Conservation (phyloP, 2,888 invertebrate species). For the Nudaria mundana region DNA sequence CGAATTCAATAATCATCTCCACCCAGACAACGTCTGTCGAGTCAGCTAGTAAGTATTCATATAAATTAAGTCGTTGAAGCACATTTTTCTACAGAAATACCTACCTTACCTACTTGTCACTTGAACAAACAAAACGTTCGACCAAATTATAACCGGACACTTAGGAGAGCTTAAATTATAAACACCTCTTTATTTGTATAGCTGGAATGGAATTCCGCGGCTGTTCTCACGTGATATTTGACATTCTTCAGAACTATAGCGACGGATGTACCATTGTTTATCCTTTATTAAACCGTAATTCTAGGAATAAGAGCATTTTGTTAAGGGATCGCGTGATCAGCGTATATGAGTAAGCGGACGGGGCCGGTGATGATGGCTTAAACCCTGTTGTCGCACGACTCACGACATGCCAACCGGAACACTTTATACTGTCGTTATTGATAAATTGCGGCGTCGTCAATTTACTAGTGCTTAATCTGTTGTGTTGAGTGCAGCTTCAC, state of each 20-base stretch:
- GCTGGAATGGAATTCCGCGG: not conserved
- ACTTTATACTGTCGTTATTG: slow-evolving; percentile 76
- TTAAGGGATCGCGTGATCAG: slow-evolving; percentile 28
- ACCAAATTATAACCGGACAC: not conserved
- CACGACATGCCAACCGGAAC: slow-evolving; percentile 60
- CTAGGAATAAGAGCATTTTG: slow-evolving; percentile 14
- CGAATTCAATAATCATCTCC: too few species aligned
- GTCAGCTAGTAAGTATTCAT: too few species aligned
- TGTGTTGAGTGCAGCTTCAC: slow-evolving; percentile 44
- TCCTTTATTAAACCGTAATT: slow-evolving; percentile 4
- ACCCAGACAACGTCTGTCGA: too few species aligned
- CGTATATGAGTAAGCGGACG: slow-evolving; percentile 28
- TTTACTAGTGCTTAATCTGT: slow-evolving; percentile 52
- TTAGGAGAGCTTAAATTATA: not conserved
- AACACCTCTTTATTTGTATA: not conserved
- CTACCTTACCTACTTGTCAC: too few species aligned
- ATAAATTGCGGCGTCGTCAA: slow-evolving; percentile 72
- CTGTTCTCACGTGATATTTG: slow-evolving; percentile 2
- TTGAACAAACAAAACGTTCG: not conserved
- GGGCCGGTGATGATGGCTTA: slow-evolving; percentile 51
- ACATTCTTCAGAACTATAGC: slow-evolving; percentile 5
- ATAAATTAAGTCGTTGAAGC: too few species aligned
- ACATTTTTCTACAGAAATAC: too few species aligned
- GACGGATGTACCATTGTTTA: slow-evolving; percentile 12
- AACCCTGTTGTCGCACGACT: slow-evolving; percentile 48